Conservation (phyloP, 2,888 invertebrate genomes). For the Cheilosia vernalis region DNA sequence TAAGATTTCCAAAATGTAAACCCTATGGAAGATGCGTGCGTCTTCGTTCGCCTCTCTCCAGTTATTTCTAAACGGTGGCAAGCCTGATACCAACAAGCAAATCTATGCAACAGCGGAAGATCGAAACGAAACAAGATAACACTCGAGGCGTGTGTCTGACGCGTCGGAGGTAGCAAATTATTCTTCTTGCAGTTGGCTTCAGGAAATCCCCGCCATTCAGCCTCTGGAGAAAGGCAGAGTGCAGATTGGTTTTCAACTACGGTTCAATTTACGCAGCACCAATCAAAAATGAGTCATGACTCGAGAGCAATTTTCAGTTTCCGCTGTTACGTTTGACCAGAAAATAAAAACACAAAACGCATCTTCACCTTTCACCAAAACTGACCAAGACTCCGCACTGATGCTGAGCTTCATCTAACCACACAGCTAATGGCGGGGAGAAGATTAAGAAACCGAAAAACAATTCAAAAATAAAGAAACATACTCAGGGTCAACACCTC, state of each 20-base stretch:
- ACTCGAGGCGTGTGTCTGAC: no score
- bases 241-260: constrained; percentile 4
- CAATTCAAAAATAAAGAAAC: not conserved
- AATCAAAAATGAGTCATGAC: constrained; percentile 5
- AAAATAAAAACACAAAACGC: not conserved
- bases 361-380: constrained; percentile 19
- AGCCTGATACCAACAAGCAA: no score
- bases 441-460: constrained; percentile 28
- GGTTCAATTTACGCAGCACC: constrained; percentile 1
- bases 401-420: not conserved
- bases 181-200: not conserved
- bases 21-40: no score
- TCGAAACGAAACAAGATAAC: not conserved
- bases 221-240: constrained; percentile 2
- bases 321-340: constrained; percentile 4
- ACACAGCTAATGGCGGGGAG: not conserved
- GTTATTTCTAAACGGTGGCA: no score
- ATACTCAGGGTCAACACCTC: constrained; percentile 55
- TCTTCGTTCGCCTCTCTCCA: no score
- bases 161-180: not conserved
- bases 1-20: no score
- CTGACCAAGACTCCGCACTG: constrained; percentile 1
- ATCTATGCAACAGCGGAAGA: no score
- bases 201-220: not conserved
- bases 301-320: constrained; percentile 2